A percentile compares a stretch with the other conserved stretches of the same genome.
phyloP scores from a whole-genome alignment of 2,113 vertebrate genomes.

The Oncorhynchus keta region DNA sequence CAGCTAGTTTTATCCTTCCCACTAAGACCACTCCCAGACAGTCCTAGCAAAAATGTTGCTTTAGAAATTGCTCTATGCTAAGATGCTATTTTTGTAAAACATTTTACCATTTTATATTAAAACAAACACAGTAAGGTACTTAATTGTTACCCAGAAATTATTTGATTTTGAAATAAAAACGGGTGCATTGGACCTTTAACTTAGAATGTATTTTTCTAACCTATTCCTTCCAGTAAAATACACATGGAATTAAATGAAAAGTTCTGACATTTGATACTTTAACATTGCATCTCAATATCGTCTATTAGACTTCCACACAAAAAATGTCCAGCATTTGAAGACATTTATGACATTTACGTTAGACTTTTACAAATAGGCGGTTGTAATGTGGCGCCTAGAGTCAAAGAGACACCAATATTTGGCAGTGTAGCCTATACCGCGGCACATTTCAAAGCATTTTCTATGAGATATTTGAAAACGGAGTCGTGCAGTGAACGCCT shows the following conservation, averaged over 20 bases:
- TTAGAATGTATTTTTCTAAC: constrained; percentile 10
- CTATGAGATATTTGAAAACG: constrained; percentile 95
- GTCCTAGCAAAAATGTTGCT: no score
- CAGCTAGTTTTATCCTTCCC: no score
- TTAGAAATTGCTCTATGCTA: no score
- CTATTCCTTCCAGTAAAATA: constrained; percentile 30
- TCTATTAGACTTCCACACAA: constrained; percentile 10
- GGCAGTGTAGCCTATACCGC: constrained; percentile 67
- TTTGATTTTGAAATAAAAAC: no score
- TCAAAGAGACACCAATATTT: constrained; percentile 69
- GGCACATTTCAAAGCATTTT: constrained; percentile 95
- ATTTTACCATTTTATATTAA: no score
- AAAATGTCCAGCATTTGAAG: background rate
- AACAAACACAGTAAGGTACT: no score
- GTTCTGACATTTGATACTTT: constrained; percentile 23
- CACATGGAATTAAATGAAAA: constrained; percentile 12
- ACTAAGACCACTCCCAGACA: no score
- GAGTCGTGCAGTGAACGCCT: constrained; percentile 94
- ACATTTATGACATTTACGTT: constrained; percentile 1
- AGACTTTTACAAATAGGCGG: background rate
- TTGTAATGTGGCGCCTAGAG: constrained; percentile 56
- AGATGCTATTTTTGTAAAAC: no score
- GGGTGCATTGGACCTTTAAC: no score
- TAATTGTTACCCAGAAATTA: no score
- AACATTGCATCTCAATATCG: constrained; percentile 32